Evolutionary conservation across 2,888 invertebrate species (phyloP), one percentile per base, ranked within the genome.

Genomic region (Podabrus alpinus): DNA sequence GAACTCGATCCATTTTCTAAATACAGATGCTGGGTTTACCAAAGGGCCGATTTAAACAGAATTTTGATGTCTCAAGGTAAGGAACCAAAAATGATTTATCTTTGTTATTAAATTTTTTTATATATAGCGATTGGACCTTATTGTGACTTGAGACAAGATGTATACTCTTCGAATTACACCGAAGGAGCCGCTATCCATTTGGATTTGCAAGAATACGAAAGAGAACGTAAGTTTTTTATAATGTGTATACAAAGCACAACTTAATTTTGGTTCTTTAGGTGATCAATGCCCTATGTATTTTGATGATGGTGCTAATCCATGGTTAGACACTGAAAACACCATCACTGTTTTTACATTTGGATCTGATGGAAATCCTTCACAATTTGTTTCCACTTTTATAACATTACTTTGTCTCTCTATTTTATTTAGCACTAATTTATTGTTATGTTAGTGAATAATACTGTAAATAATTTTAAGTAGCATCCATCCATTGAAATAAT

Each of bases 241-340:
- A n/a, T 64, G n/a, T n/a, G n/a, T n/a, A 0, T 15, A 62, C 13
- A 11, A 5, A 59, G 1, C 29, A 69, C 5, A 16, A 16, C 45
- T 64, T 15, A 13, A 24, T 7, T 67, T 62, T 59, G 11, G 75
- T 73, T 74, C 86, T 87, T 76, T 86, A 93, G 93, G 93, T 81
- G 98, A 99, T 89, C 95, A 96, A 84, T 99, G 98, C 86, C 98
- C 98, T 0, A 98, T 98, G 96, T 93, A 95, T 86, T 99, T 98
- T 85, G 97, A 98, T 84, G 97, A 98, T 85, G 98, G 98, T 9
- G 89, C 91, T 62, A 92, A 97, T 88, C 97, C 97, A 0, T 97
- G 95, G 95, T 83, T 90, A 1, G 89, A 90, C 71, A 91, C 92
- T 19, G 94, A 94, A 83, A 94, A 92, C 83, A 91, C 89, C 69